Percentiles rank a stretch among this genome's conserved stretches.
Conservation (phyloP, 1,140 invertebrate species). For the Sarcophaga bullata region DNA sequence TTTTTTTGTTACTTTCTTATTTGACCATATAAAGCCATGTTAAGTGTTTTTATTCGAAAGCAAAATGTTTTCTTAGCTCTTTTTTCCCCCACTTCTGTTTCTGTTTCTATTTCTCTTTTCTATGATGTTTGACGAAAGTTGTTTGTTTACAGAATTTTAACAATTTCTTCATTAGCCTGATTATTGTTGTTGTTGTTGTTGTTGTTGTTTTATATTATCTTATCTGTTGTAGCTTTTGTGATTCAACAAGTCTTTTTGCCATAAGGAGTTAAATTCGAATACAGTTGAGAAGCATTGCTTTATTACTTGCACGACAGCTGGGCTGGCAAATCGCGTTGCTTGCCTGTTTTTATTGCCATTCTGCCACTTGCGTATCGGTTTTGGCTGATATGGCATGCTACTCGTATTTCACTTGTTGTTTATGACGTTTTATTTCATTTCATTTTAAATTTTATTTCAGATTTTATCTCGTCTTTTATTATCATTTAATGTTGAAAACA, state of each 20-base stretch:
- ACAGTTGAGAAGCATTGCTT: too few relatives aligned
- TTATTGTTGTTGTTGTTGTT: neutral
- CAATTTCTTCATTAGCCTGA: neutral
- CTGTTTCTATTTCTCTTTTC: neutral
- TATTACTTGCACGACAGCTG: too few relatives aligned
- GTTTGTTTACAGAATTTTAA: constrained; percentile 5
- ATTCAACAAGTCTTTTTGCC: neutral
- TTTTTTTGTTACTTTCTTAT: neutral
- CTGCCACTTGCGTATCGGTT: neutral
- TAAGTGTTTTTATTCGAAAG: neutral
- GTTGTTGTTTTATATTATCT: constrained; percentile 10
- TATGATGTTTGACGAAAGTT: neutral
- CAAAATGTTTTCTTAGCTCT: neutral
- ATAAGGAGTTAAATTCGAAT: neutral
- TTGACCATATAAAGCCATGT: neutral
- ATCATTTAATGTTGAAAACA: neutral
- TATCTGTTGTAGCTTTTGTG: neutral
- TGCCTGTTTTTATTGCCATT: too few relatives aligned
- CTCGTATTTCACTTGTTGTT: neutral
- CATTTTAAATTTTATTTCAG: neutral
- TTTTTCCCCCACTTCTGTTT: neutral
- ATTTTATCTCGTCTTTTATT: neutral
- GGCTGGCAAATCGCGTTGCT: too few relatives aligned
- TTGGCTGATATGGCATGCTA: neutral
- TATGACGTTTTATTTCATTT: too few relatives aligned